Conservation (phyloP, 2,797 vertebrate species). For the Acanthurus leucopareius region DNA sequence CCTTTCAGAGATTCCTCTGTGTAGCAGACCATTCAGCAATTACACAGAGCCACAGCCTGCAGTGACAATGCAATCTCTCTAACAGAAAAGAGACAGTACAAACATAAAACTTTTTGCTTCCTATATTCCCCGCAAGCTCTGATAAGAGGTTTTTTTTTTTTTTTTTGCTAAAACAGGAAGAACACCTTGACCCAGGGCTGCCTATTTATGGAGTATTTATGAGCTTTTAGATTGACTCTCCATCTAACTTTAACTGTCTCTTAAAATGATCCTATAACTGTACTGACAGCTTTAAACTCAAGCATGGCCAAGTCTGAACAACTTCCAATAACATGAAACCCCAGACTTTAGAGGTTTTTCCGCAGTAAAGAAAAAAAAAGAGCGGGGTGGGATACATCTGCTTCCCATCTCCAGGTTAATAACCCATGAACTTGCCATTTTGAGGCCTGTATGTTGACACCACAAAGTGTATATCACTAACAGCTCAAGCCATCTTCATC, state of each 20-base stretch:
- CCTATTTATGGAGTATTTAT: slow-evolving; percentile 77
- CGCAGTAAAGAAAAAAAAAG: slow-evolving; percentile 45
- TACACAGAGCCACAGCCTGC: slow-evolving; percentile 62
- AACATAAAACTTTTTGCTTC: slow-evolving; percentile 36
- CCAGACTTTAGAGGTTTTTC: slow-evolving; percentile 51
- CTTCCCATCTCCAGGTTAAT: slow-evolving; percentile 93
- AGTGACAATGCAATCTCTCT: slow-evolving; percentile 48
- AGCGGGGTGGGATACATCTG: slow-evolving; percentile 88
- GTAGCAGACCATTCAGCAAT: slow-evolving; percentile 83
- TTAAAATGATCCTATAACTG: slow-evolving; percentile 73
- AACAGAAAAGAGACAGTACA: slow-evolving; percentile 28
- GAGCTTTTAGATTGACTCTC: slow-evolving; percentile 71
- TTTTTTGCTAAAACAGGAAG: slow-evolving; percentile 37
- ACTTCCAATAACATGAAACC: slow-evolving; percentile 56
- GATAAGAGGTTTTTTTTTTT: slow-evolving; percentile 16
- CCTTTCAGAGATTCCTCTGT: slow-evolving; percentile 88
- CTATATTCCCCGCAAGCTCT: slow-evolving; percentile 24
- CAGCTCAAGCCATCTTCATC: slow-evolving; percentile 31
- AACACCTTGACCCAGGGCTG: slow-evolving; percentile 8
- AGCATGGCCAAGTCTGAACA: slow-evolving; percentile 54
- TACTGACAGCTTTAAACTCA: slow-evolving; percentile 67
- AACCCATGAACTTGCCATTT: slow-evolving; percentile 92
- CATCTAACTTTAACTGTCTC: slow-evolving; percentile 65
- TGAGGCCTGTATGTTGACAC: slow-evolving; percentile 84
- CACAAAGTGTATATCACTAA: slow-evolving; percentile 47